Evolutionary conservation across 2,113 vertebrate species (phyloP), one percentile per base, ranked within the genome.

Genomic region (Strix uralensis): DNA sequence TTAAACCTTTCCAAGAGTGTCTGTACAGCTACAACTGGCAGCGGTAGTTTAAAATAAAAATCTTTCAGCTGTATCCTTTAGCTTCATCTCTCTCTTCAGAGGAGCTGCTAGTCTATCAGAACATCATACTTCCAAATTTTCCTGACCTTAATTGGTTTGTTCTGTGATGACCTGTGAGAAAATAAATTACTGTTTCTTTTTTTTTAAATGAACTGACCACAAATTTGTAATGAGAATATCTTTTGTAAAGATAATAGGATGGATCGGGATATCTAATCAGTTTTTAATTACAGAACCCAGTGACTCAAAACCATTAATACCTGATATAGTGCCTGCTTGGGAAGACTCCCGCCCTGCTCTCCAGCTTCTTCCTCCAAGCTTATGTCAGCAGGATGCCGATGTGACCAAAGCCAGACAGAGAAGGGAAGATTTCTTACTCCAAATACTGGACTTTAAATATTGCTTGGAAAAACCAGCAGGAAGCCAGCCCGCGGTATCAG

Each of bases 201-300:
- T 61, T 88, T 77, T 81, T 58, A 12, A 81, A 94, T 63, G 67
- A 85, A 93, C 84, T 96, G 93, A 96, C 88, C 92, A 83, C 82
- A 81, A 20, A 94, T 92, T 86, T 49, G 55, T 69, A 96, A 97
- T 78, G 81, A 94, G 85, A 93, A 66, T 95, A 78, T 92, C 51
- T 94, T 96, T 70, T 74, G 85, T 78, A 77, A 66, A 86, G 90
- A 83, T 88, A 86, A 74, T 58, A 88, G 92, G 59, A 73, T 5
- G 38, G 67, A 77, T 86, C 82, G 5, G 25, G 85, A 15, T 93
- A 92, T 90, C 82, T 71, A 88, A 95, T 94, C 79, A 77, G 87
- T 83, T 96, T 95, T 95, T 96, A 97, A 95, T 97, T 97, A 92
- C 79, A 65, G 81, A 80, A 82, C 9, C 15, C 82, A 85, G 90